Base-by-base conservation (phyloP, 1,140 invertebrate genomes). In the Pachyrhynchus sulphureomaculatus region DNA sequence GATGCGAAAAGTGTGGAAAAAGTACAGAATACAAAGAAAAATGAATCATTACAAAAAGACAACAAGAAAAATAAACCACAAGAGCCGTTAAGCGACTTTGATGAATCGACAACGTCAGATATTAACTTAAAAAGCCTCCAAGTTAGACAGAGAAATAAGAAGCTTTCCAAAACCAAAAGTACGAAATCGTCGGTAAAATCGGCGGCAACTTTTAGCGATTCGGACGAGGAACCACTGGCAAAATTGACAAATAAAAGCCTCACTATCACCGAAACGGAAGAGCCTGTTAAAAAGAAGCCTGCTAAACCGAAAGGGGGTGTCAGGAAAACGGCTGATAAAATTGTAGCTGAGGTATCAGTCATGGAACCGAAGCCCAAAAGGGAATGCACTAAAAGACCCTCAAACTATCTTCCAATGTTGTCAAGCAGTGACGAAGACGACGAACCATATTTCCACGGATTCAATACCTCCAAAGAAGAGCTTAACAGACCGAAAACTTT, bases 201-300 rank as follows among this genome's bases (percentile, higher is more conserved):
- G 0, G 58, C 61, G 20, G 32, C 23, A 29, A 80, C 72, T 64
- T 83, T 82, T 47, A 83, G 80, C 68, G 82, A 83, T 69, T 83
- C 82, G 12, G 82, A 84, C 69, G 82, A 84, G 65, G 82, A 84
- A 68, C 81, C 82, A 17, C 59, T 84, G 42, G 79, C 79, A 12
- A 83, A 82, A 68, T 68, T 81, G 56, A 75, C 67, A 9, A 64
- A 72, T 48, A 66, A 62, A 52, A 49, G 37, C 45, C 56, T 39
- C 36, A 26, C 41, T 33, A 13, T 39, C 36, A 57, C 55, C 26
- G 21, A 66, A 26, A 41, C 26, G 4, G 21, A 15, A 10, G 34
- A 47, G 13, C n/a, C 29, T 9, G n/a, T n/a, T n/a, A 39, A 48
- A 32, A 54, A 49, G 45, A 53, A 55, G 60, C 48, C 26, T 5